phyloP scores from a whole-genome alignment of 2,797 vertebrate species.

The Neomorphus geoffroyi region DNA sequence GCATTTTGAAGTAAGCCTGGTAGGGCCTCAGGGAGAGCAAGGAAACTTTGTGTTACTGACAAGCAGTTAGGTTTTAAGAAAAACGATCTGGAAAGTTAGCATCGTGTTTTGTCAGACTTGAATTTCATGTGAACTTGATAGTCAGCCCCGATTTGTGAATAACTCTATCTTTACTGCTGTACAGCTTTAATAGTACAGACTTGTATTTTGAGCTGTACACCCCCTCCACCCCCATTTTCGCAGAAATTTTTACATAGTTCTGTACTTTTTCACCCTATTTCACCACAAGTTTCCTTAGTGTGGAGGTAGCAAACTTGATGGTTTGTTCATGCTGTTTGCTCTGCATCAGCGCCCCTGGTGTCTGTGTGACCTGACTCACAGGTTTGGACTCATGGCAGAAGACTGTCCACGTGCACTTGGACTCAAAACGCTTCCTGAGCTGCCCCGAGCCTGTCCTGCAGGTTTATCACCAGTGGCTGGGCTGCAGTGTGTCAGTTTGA shows the following conservation, averaged over 20 bases:
- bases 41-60: background rate
- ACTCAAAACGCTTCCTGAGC: background rate
- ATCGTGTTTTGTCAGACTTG: background rate
- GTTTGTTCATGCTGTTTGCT: fast-evolving
- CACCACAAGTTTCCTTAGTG: fast-evolving
- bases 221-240: too few species aligned
- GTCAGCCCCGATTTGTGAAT: too few species aligned
- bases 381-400: background rate
- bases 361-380: background rate
- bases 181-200: background rate
- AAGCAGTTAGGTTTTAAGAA: background rate
- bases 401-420: background rate
- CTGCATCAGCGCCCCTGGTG: fast-evolving
- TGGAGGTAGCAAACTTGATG: fast-evolving
- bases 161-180: background rate
- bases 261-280: background rate
- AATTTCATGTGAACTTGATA: background rate
- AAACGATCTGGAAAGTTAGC: background rate
- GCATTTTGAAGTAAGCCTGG: background rate
- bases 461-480: background rate
- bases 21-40: background rate
- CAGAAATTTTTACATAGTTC: fast-evolving
- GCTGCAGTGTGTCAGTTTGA: background rate
- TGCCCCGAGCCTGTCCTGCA: background rate
- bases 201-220: background rate